Conservation (phyloP, 2,888 invertebrate genomes). For the Bursaphelenchus okinawaensis region DNA sequence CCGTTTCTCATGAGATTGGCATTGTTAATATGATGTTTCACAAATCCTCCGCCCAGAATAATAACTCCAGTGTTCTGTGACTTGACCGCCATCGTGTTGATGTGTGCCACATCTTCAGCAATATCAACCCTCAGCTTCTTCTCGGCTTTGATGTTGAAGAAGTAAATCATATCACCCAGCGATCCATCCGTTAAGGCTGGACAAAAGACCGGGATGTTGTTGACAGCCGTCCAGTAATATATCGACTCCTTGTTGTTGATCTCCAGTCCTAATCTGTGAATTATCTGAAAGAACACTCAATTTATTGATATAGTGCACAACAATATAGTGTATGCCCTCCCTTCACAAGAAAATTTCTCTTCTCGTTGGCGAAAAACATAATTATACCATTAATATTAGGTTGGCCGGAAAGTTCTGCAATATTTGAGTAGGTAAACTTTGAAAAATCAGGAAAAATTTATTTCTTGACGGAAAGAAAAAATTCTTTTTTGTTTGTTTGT, state of each 20-base stretch:
- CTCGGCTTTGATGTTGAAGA: conserved; percentile 79
- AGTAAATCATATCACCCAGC: conserved; percentile 96
- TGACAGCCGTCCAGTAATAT: conserved; percentile 61
- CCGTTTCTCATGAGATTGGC: conserved; percentile 99
- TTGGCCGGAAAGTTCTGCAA: too few relatives aligned
- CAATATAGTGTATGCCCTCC: neutral
- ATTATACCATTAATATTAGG: too few relatives aligned
- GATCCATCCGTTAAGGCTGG: conserved; percentile 91
- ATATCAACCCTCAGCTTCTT: conserved; percentile 82
- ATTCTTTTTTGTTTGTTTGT: too few relatives aligned
- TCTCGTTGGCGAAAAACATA: too few relatives aligned
- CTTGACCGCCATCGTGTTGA: conserved; percentile 89
- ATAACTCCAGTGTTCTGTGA: conserved; percentile 90
- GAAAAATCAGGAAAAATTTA: too few relatives aligned
- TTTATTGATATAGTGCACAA: neutral
- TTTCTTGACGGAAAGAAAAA: too few relatives aligned
- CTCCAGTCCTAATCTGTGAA: conserved; percentile 72
- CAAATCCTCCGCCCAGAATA: conserved; percentile 66
- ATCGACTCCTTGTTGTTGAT: conserved; percentile 86
- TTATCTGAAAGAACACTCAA: conserved; percentile 61
- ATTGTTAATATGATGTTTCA: conserved; percentile 99
- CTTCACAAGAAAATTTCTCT: neutral
- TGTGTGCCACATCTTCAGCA: conserved; percentile 70
- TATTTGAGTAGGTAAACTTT: too few relatives aligned
- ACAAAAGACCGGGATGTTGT: conserved; percentile 93